Conservation (phyloP, 37 sponge, comb jelly and placozoan species). For the Geodia barretti region DNA sequence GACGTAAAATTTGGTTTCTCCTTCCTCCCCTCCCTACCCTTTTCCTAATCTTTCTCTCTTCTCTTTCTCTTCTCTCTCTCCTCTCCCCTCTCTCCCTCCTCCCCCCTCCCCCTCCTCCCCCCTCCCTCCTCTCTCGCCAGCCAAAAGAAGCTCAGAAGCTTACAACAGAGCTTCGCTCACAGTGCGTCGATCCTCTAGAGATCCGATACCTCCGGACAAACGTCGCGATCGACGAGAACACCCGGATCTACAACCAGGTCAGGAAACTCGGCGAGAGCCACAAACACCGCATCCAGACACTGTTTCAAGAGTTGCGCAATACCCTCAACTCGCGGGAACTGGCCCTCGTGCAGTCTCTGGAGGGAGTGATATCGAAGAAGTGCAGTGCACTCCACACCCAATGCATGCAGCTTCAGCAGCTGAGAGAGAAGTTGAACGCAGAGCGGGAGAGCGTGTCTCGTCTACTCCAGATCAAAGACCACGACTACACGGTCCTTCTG, state of each 20-base stretch:
- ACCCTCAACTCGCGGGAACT: conserved; percentile 20
- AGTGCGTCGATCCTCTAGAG: neutral
- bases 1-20: too few relatives aligned
- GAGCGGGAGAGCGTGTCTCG: conserved; percentile 12
- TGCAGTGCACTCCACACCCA: conserved; percentile 15
- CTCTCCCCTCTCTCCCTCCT: neutral
- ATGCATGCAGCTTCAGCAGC: conserved; percentile 5
- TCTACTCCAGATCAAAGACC: neutral
- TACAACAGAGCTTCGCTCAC: neutral
- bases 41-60: neutral
- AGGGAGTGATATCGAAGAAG: conserved; percentile 26
- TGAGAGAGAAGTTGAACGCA: neutral
- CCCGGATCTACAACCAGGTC: conserved; percentile 13
- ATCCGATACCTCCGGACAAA: conserved; percentile 1
- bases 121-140: neutral
- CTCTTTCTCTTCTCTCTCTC: too few relatives aligned
- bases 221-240: conserved; percentile 16
- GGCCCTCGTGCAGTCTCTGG: conserved; percentile 5
- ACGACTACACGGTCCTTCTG: conserved; percentile 1
- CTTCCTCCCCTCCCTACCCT: neutral
- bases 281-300: conserved; percentile 18
- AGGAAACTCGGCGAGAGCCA: conserved; percentile 12
- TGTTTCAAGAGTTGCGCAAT: conserved; percentile 33
- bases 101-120: neutral
- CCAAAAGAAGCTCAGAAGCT: neutral